phyloP scores from a whole-genome alignment of 1,140 invertebrate species.

The Sminthurinus signatus region DNA sequence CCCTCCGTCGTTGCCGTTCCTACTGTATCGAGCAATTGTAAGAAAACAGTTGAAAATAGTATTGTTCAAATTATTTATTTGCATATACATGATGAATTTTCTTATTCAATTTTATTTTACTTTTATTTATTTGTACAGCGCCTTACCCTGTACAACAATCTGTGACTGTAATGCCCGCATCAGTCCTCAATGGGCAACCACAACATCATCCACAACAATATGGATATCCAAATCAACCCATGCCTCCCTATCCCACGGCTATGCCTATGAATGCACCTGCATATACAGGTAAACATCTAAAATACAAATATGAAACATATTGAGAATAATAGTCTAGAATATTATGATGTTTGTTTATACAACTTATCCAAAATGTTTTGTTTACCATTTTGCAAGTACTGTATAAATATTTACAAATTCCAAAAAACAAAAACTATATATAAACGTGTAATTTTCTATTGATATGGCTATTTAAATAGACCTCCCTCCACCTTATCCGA shows the following conservation, averaged over 20 bases:
- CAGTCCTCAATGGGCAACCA: background rate
- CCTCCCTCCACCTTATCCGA: constrained; percentile 31
- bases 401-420: background rate
- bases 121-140: too few species aligned
- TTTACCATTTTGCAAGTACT: background rate
- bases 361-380: background rate
- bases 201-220: background rate
- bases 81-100: too few species aligned
- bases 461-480: constrained; percentile 18
- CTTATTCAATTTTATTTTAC: too few species aligned
- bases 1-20: too few species aligned
- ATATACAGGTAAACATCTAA: background rate
- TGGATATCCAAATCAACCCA: background rate
- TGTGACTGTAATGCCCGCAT: constrained; percentile 14
- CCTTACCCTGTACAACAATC: constrained; percentile 32
- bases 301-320: background rate
- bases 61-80: too few species aligned
- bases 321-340: background rate
- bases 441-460: background rate
- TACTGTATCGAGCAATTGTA: too few species aligned
- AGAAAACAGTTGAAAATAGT: too few species aligned
- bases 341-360: background rate
- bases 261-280: background rate
- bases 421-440: background rate
- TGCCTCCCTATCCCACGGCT: background rate